Conservation (phyloP, 2,113 vertebrate species). For the Cariama cristata region DNA sequence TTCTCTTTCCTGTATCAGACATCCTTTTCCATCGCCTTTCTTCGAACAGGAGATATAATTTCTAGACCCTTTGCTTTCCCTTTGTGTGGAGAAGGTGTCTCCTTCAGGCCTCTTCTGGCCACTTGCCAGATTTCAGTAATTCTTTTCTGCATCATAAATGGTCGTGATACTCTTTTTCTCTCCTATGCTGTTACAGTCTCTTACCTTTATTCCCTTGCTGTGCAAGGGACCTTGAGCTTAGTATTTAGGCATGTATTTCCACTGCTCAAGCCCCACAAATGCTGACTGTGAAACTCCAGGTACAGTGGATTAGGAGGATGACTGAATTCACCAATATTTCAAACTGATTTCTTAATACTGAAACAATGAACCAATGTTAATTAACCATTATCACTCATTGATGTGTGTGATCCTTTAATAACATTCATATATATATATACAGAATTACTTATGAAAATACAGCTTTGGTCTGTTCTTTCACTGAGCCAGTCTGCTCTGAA, state of each 20-base stretch:
- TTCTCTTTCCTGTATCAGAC: not conserved
- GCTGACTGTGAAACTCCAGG: not conserved
- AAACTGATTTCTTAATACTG: not conserved
- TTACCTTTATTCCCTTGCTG: not conserved
- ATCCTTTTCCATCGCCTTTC: not conserved
- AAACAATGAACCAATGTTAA: not conserved
- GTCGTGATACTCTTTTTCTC: not conserved
- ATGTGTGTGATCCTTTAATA: not conserved
- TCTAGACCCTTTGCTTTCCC: not conserved
- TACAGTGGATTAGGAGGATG: not conserved
- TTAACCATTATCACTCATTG: not conserved
- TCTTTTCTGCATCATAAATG: not conserved
- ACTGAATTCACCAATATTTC: not conserved
- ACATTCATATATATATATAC: accelerated
- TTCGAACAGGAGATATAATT: not conserved
- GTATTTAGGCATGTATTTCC: not conserved
- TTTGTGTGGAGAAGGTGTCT: not conserved
- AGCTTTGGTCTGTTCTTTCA: not conserved
- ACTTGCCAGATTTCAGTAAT: not conserved
- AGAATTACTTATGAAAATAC: not conserved
- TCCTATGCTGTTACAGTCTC: not conserved
- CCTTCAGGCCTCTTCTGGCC: not conserved
- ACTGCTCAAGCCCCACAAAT: not conserved
- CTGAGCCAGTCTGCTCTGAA: not conserved
- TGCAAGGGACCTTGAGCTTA: not conserved